Base-by-base conservation (phyloP, 2,797 vertebrate genomes). In the Iguana delicatissima region DNA sequence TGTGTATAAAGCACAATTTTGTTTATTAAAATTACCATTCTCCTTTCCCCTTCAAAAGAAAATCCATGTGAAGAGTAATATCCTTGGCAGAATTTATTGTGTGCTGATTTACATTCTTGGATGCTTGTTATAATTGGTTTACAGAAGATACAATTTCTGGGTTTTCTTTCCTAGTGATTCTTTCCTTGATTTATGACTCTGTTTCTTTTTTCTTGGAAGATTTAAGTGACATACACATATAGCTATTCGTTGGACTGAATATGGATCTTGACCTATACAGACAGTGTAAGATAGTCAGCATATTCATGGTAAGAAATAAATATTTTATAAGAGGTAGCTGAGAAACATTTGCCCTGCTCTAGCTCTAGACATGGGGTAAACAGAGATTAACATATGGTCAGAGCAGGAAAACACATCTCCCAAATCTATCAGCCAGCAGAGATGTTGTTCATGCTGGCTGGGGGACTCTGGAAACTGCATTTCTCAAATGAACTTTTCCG, bases 51-150 rank as follows among this genome's bases (percentile, higher is more conserved):
- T 81, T 67, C 24, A 77, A 88, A 90, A 84, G 38, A 90, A 84
- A 91, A 87, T 84, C 73, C 50, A 84, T 84, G 62, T 50, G 80
- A 77, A 84, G 86, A 88, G 55, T 81, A 90, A 91, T 84, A 84
- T 42, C 62, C 50, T 84, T 91, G 79, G 59, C 26, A 72, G 80
- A 88, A 91, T 91, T 91, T 91, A 91, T 79, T 88, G 35, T 86
- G 87, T 42, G 35, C 73, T 91, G 86, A 87, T 91, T 91, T 88
- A 87, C 86, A 91, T 84, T 88, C 86, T 84, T 91, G 90, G 86
- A 88, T 88, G 80, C 50, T 84, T 88, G 73, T 88, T 87, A 84
- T 91, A 91, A 91, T 87, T 88, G 81, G 86, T 88, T 91, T 88
- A 88, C 86, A 69, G 90, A 88, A 91, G 86, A 91, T 84, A 87